Evolutionary conservation across 2,797 vertebrate species (phyloP), one percentile per base, ranked within the genome.

Genomic region (Tragelaphus eurycerus): DNA sequence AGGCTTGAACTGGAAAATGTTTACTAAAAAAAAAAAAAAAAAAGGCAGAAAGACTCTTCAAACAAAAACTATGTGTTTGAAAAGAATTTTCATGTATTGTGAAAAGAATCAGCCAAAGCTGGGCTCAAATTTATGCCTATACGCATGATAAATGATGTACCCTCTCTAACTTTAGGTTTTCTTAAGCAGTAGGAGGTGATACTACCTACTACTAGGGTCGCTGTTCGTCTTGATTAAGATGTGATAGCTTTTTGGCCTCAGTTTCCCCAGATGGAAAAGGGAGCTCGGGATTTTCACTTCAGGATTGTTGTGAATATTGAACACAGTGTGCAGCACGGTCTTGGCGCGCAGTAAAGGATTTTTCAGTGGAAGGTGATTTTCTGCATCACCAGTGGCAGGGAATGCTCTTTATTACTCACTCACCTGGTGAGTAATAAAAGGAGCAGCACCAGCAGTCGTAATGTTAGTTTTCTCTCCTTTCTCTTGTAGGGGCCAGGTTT

Each of bases 1-100:
- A 95, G 38, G 5, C 86, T 96, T 82, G 88, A 95, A 62, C 27
- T 57, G 76, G 55, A 90, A 96, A 95, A 82, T 90, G 64, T 62
- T 93, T 85, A 93, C 48, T 15, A 34, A 34, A 2, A 60, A 79
- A n/a, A 9, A 2, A 60, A 79, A n/a, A 9, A 67, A 34, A 34
- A 91, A 94, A 57, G 5, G 55, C 38, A 82, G 31, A 85, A 79
- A 62, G 64, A 94, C 59, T 84, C 79, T 90, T 96, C 46, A 71
- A 82, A 64, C 19, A 57, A 60, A 88, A 91, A 52, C 62, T 88
- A 9, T 59, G 15, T 62, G 2, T 43, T 92, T 88, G 38, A 59
- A 86, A 62, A 92, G 19, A 67, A 21, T 86, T 71, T 71, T 88
- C 55, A 14, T 79, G 19, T 71, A 2, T 43, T 93, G n/a, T 71